A percentile compares a stretch with the other conserved stretches of the same genome.
These are phyloP conservation scores for Amblyraja radiata DNA, from an alignment of 2,797 vertebrate genomes.

Conservation along the genomic window DNA sequence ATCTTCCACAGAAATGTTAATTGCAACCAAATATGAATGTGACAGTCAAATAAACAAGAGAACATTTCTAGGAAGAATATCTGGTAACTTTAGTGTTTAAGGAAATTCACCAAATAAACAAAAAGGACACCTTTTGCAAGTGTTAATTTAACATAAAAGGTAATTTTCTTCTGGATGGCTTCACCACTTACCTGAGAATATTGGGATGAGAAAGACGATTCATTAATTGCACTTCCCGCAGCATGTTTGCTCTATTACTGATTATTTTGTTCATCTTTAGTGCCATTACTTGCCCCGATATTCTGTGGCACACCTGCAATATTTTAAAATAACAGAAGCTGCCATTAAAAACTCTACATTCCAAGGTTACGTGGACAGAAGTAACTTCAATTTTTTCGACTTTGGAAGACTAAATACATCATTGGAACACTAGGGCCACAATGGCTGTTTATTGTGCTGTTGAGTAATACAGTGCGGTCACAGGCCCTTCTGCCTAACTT, in stretches of 20 bases:
- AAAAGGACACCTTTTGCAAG: neutral
- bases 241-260: constrained; percentile 94
- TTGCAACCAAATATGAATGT: neutral
- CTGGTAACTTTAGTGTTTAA: neutral
- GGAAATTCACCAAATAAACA: neutral
- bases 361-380: too few species aligned
- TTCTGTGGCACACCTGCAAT: constrained; percentile 79
- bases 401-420: too few species aligned
- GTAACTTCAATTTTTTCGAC: too few species aligned
- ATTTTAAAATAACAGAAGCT: constrained; percentile 31
- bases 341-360: neutral
- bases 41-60: neutral
- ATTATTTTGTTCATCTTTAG: constrained; percentile 96
- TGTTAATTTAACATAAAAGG: neutral
- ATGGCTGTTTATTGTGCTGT: too few species aligned
- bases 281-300: constrained; percentile 91
- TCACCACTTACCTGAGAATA: constrained; percentile 66
- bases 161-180: neutral
- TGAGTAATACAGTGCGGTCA: too few species aligned
- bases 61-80: neutral
- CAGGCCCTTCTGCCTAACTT: too few species aligned
- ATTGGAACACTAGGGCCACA: too few species aligned
- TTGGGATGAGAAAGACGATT: constrained; percentile 90
- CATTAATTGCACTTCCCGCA: constrained; percentile 94
- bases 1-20: neutral